A percentile compares a stretch with the other conserved stretches of the same genome.
Conservation (phyloP, 2,797 vertebrate species). For the Anisognathus igniventris region DNA sequence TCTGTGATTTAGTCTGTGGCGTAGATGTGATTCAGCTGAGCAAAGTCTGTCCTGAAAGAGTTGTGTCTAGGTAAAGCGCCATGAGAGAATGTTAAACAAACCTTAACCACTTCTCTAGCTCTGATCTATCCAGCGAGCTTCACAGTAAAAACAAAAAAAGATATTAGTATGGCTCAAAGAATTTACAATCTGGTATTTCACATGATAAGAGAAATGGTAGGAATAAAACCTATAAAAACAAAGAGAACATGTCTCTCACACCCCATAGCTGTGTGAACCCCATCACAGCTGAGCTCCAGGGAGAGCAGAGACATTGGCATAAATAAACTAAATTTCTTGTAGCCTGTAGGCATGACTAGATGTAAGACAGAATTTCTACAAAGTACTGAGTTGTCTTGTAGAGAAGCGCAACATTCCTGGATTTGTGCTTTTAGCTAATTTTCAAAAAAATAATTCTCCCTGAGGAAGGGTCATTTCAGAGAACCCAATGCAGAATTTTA, state of each 20-base stretch:
- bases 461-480: neutral
- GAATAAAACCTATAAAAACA: neutral
- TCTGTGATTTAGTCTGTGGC: neutral
- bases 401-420: neutral
- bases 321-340: neutral
- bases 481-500: neutral
- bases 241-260: neutral
- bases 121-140: neutral
- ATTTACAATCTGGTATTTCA: neutral
- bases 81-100: neutral
- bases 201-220: neutral
- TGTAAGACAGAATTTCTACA: neutral
- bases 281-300: neutral
- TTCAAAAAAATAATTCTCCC: neutral
- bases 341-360: neutral
- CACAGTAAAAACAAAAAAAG: neutral
- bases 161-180: neutral
- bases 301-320: accelerated
- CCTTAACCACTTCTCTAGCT: neutral
- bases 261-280: neutral
- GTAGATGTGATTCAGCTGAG: neutral
- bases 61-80: neutral
- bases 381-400: neutral
- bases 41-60: neutral
- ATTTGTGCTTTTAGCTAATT: neutral